A percentile compares a stretch with the other conserved stretches of the same genome.
phyloP scores from a whole-genome alignment of 92 coral and sea anemone species.

The Phymanthus crucifer region DNA sequence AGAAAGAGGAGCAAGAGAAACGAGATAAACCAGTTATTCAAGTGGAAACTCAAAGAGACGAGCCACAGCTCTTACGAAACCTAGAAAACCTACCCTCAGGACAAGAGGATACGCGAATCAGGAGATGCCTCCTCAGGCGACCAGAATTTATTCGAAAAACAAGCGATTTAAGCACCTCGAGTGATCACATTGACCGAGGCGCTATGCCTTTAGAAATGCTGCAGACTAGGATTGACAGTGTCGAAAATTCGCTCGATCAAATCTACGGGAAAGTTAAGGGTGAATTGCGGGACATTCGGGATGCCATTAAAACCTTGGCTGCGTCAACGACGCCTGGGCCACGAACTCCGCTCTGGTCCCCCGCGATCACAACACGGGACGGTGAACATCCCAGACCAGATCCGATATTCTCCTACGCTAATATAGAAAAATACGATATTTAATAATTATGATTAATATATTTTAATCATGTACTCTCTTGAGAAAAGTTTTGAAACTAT shows the following conservation, averaged over 20 bases:
- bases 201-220: constrained; percentile 62
- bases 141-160: constrained; percentile 28
- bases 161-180: constrained; percentile 52
- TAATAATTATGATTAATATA: background rate
- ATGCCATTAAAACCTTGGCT: constrained; percentile 56
- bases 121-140: constrained; percentile 29
- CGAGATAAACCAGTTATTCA: constrained; percentile 17
- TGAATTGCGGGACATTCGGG: constrained; percentile 80
- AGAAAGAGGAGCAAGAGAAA: constrained; percentile 11
- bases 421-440: constrained; percentile 42
- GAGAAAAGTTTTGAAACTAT: no score
- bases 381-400: constrained; percentile 7
- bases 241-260: constrained; percentile 82
- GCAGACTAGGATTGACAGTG: constrained; percentile 67
- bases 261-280: constrained; percentile 85
- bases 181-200: constrained; percentile 79
- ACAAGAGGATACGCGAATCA: constrained; percentile 22
- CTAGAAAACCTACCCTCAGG: background rate
- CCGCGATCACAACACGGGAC: background rate
- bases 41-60: constrained; percentile 20
- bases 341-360: constrained; percentile 33
- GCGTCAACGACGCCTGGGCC: constrained; percentile 8
- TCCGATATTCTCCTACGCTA: constrained; percentile 46
- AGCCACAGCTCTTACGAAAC: constrained; percentile 16
- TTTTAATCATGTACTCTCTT: no score